Evolutionary conservation across 2,888 invertebrate genomes (phyloP).

Genomic region (Cosmopolites sordidus): DNA sequence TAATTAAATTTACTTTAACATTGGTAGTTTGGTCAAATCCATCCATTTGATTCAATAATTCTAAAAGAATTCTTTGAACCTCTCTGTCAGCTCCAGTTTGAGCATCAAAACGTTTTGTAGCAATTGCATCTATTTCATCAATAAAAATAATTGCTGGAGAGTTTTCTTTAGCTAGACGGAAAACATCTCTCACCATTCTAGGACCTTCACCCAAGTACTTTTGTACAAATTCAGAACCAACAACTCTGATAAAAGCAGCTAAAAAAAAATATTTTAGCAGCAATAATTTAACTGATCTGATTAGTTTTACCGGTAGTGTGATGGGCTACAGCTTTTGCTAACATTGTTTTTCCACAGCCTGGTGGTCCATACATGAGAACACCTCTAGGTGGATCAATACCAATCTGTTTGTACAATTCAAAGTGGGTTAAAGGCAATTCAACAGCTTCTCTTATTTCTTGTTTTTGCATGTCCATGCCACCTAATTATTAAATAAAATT

Average conservation of each 20-base stretch:
- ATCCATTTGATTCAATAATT: conserved; percentile 99
- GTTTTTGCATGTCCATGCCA: conserved; percentile 99
- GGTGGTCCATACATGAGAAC: conserved; percentile 99
- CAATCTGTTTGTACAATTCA: conserved; percentile 96
- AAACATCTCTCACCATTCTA: conserved; percentile 98
- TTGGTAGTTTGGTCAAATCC: conserved; percentile 99
- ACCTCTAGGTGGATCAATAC: conserved; percentile 88
- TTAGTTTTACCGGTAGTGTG: conserved; percentile 79
- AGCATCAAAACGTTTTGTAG: conserved; percentile 96
- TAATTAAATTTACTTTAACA: conserved; percentile 73
- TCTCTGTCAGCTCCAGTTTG: conserved; percentile 98
- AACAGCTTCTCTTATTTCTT: conserved; percentile 98
- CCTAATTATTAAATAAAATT: too few relatives aligned
- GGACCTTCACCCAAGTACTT: conserved; percentile 99
- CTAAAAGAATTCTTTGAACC: conserved; percentile 95
- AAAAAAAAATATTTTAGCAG: conserved; percentile 35
- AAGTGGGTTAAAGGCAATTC: conserved; percentile 97
- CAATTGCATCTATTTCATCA: conserved; percentile 99
- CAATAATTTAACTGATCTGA: conserved; percentile 4
- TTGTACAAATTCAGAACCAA: conserved; percentile 99
- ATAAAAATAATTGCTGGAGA: conserved; percentile 99
- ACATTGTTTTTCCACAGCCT: conserved; percentile 98
- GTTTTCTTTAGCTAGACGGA: conserved; percentile 97
- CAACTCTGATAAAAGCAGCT: conserved; percentile 97
- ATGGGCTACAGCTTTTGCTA: conserved; percentile 98